These are phyloP conservation scores for Planococcus citri DNA, from an alignment of 1,140 invertebrate genomes.

Conservation along the genomic window DNA sequence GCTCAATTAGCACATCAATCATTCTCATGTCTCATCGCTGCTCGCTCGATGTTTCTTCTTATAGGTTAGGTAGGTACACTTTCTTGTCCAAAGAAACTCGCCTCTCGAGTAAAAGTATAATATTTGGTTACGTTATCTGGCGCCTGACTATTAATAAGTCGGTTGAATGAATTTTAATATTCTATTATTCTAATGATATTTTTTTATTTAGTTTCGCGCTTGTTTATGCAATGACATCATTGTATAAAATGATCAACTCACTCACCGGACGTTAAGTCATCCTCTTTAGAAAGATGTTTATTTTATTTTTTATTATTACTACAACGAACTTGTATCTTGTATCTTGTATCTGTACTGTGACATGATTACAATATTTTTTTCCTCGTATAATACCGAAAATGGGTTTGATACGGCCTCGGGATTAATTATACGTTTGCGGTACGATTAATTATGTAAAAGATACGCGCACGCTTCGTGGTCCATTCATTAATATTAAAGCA, in stretches of 20 bases:
- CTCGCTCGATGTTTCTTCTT: too few relatives aligned
- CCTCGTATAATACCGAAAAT: neutral
- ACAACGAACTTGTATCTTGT: too few relatives aligned
- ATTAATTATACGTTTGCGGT: neutral
- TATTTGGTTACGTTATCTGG: neutral
- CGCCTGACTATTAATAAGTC: neutral
- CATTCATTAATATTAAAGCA: too few relatives aligned
- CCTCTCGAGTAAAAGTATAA: neutral
- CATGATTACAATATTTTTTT: neutral
- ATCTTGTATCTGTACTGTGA: neutral
- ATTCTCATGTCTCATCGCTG: too few relatives aligned
- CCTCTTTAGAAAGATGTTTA: neutral
- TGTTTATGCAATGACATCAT: neutral
- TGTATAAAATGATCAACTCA: neutral
- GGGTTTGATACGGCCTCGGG: neutral
- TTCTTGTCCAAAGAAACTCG: too few relatives aligned
- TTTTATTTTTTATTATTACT: too few relatives aligned
- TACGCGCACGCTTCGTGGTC: neutral
- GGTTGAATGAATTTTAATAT: neutral
- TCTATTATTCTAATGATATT: neutral
- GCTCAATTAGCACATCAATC: too few relatives aligned
- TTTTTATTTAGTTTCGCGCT: neutral
- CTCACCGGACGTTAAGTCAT: neutral
- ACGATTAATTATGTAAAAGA: neutral
- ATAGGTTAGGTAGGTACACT: too few relatives aligned